Conservation (phyloP, 2,113 vertebrate species). For the Sorex fumeus region DNA sequence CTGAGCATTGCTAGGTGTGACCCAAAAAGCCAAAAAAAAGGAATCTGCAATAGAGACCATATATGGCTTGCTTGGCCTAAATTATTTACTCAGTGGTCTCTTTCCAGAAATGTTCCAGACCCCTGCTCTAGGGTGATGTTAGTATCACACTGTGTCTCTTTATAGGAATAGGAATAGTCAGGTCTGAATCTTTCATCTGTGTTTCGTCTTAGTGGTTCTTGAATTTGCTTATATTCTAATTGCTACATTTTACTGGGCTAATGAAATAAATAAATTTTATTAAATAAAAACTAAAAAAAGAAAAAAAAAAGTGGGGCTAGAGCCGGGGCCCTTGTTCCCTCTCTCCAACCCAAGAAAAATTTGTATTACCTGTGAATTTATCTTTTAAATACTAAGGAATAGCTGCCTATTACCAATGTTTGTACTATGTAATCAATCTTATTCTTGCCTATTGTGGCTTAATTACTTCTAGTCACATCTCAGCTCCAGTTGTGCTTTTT, state of each 20-base stretch:
- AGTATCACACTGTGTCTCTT: neutral
- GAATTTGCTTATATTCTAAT: constrained; percentile 23
- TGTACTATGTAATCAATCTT: constrained; percentile 1
- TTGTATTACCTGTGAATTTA: constrained; percentile 41
- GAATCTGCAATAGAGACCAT: neutral
- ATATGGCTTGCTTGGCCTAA: neutral
- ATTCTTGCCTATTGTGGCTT: neutral
- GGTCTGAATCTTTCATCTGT: constrained; percentile 10
- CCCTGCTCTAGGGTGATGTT: constrained; percentile 13
- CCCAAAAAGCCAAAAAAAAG: too few species aligned
- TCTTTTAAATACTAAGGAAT: constrained; percentile 25
- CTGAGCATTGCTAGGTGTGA: too few species aligned
- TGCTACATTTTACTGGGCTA: constrained; percentile 16
- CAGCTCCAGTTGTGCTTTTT: neutral
- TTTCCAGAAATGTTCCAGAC: constrained; percentile 24
- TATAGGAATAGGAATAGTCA: neutral
- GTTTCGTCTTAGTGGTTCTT: neutral
- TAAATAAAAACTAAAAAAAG: constrained; percentile 26
- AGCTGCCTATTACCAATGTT: neutral
- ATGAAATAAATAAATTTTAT: constrained; percentile 24
- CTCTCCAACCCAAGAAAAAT: neutral
- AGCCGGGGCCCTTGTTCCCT: too few species aligned
- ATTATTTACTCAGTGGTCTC: neutral
- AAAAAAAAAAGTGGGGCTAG: too few species aligned
- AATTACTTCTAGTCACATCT: constrained; percentile 18